A percentile compares a stretch with the other conserved stretches of the same genome.
These are phyloP conservation scores for Sebastes aleutianus DNA, from an alignment of 2,797 vertebrate species.

Conservation along the genomic window DNA sequence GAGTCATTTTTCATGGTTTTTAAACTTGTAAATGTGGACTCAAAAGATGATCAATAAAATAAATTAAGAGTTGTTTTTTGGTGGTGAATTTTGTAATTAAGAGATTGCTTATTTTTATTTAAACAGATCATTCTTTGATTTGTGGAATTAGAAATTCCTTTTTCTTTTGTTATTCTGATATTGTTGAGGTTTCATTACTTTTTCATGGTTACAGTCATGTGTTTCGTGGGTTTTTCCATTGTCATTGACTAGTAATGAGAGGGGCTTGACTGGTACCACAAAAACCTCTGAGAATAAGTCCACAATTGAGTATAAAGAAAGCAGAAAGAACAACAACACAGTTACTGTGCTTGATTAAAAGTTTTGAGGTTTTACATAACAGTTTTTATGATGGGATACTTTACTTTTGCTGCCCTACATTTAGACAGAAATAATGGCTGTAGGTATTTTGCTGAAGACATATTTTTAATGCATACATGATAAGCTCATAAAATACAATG, in stretches of 20 bases:
- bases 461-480: slow-evolving; percentile 12
- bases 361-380: background rate
- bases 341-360: background rate
- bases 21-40: background rate
- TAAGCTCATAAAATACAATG: slow-evolving; percentile 15
- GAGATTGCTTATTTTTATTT: background rate
- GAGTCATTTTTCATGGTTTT: background rate
- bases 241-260: background rate
- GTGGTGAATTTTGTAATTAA: background rate
- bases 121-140: background rate
- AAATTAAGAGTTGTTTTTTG: background rate
- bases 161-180: background rate
- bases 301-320: background rate
- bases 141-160: background rate
- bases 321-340: background rate
- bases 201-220: background rate
- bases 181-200: background rate
- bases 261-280: background rate
- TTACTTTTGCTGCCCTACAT: background rate
- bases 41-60: background rate
- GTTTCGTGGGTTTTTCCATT: background rate
- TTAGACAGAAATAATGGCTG: background rate
- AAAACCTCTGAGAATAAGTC: background rate
- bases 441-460: background rate
- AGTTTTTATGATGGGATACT: background rate